phyloP scores from a whole-genome alignment of 2,797 vertebrate species.

The Vireo griseus region DNA sequence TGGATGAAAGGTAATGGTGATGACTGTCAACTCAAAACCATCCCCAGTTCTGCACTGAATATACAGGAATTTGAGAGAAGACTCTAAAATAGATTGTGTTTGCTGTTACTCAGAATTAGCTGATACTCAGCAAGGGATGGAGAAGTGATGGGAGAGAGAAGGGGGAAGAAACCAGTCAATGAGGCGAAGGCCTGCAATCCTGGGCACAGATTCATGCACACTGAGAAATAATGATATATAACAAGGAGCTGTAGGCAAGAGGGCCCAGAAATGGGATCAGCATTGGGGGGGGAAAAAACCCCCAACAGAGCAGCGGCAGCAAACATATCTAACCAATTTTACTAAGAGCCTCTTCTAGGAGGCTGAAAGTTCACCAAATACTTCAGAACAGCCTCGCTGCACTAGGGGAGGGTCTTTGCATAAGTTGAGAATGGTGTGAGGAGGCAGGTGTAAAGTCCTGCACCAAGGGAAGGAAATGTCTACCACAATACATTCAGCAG shows the following conservation, averaged over 20 bases:
- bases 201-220: background rate
- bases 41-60: background rate
- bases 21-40: background rate
- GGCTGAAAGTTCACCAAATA: background rate
- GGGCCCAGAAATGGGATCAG: background rate
- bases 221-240: background rate
- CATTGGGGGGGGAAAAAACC: background rate
- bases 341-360: background rate
- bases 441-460: background rate
- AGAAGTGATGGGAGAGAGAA: background rate
- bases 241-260: background rate
- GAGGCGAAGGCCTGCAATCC: background rate
- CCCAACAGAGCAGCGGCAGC: background rate
- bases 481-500: background rate
- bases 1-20: background rate
- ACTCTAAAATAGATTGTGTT: background rate
- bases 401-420: accelerated
- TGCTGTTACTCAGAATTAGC: background rate
- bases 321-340: background rate
- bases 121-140: background rate
- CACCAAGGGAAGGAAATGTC: background rate
- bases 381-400: background rate
- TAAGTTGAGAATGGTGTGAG: background rate
- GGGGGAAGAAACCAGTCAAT: background rate
- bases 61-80: background rate